Percentiles rank a stretch among this genome's conserved stretches.
Evolutionary conservation across 2,888 invertebrate species (phyloP).

Genomic region (Melanargia galathea): DNA sequence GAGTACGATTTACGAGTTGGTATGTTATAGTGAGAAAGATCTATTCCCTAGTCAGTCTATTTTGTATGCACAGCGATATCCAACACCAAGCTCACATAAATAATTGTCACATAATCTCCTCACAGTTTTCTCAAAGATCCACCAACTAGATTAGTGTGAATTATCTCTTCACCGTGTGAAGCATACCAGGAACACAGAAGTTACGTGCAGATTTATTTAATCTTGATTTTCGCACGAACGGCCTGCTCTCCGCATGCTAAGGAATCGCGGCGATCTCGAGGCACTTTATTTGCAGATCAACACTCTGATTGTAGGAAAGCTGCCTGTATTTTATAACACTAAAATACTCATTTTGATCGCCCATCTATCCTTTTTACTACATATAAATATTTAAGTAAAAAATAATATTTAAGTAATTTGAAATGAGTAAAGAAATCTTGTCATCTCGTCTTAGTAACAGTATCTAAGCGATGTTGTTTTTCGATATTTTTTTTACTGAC

Average conservation of each 20-base stretch:
- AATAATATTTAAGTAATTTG: too few relatives aligned
- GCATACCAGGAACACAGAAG: conserved; percentile 34
- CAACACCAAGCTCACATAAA: conserved; percentile 32
- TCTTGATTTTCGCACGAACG: conserved; percentile 36
- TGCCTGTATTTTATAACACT: not conserved
- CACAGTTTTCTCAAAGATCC: conserved; percentile 35
- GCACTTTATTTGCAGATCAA: conserved; percentile 10
- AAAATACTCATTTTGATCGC: not conserved
- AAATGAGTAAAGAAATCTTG: too few relatives aligned
- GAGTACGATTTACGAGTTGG: too few relatives aligned
- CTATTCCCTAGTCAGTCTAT: conserved; percentile 18
- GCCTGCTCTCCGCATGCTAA: conserved; percentile 30
- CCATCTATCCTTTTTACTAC: too few relatives aligned
- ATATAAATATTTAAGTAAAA: too few relatives aligned
- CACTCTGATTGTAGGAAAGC: conserved; percentile 11
- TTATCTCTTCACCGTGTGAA: conserved; percentile 37
- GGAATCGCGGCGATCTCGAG: conserved; percentile 16
- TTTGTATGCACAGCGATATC: conserved; percentile 30
- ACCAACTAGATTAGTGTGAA: conserved; percentile 36
- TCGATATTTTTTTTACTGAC: too few relatives aligned
- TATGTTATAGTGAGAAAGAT: conserved; percentile 22
- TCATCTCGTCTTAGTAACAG: too few relatives aligned
- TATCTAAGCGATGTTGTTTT: too few relatives aligned
- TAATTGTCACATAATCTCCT: conserved; percentile 40
- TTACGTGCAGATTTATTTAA: conserved; percentile 36